These are phyloP conservation scores for Drosophila paranaensis DNA, from an alignment of 2,888 invertebrate genomes.

Conservation along the genomic window DNA sequence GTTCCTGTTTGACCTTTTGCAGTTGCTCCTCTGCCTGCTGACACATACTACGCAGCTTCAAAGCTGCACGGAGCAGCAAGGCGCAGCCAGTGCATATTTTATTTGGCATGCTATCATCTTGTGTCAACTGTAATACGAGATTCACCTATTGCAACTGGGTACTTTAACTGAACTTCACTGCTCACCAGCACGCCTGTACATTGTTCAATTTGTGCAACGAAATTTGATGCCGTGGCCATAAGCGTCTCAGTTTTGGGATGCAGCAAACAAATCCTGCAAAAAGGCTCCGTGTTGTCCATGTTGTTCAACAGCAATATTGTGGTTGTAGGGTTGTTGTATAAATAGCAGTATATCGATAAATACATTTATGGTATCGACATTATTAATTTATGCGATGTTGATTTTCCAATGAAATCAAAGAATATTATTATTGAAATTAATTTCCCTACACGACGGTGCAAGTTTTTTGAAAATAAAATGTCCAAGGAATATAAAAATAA, in stretches of 20 bases:
- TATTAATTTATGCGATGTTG: no score
- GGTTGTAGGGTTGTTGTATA: constrained; percentile 2
- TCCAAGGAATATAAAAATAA: no score
- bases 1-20: constrained; percentile 6
- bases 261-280: constrained; percentile 76
- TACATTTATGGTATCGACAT: background rate
- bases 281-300: constrained; percentile 35
- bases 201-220: constrained; percentile 58
- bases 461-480: no score
- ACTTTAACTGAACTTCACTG: background rate
- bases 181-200: constrained; percentile 75
- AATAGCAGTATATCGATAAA: constrained; percentile 2
- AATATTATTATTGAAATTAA: background rate
- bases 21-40: constrained; percentile 51
- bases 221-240: constrained; percentile 38
- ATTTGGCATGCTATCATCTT: constrained; percentile 49
- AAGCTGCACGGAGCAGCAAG: constrained; percentile 58
- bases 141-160: background rate
- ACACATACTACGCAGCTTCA: constrained; percentile 61
- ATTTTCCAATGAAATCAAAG: background rate
- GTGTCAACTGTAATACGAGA: constrained; percentile 50
- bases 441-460: background rate
- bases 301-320: constrained; percentile 8
- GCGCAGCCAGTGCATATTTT: constrained; percentile 72
- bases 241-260: constrained; percentile 54